Evolutionary conservation across 92 coral and sea anemone genomes (phyloP), one percentile per base, ranked within the genome.

Genomic region (Porites lobata): DNA sequence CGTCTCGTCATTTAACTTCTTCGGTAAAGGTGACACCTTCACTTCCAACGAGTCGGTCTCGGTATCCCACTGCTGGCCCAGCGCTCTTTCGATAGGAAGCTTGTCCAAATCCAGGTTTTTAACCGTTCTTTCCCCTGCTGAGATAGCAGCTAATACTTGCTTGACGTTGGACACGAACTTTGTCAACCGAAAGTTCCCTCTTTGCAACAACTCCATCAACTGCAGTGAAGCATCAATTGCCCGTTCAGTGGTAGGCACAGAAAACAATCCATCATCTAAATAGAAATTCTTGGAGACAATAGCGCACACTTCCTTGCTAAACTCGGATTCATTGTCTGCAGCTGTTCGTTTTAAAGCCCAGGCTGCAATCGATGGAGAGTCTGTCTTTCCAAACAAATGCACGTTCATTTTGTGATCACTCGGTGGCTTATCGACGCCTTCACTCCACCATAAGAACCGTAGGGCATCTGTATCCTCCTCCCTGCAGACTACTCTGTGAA

Each of bases 1-100:
- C 12, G 91, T 86, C 77, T 90, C 69, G 26, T 79, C 76, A 68
- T 52, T 58, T 32, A 85, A 58, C 64, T 81, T 38, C n/a, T 75
- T 65, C 17, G 73, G 86, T 11, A 58, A 58, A 64, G 72, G 71
- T 13, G 82, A 69, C 50, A 53, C 79, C 65, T 85, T 85, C 1
- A 69, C 87, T 80, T 82, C 77, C 20, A 91, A 74, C 6, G 82
- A 61, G 57, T 91, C 91, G 8, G 67, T 69, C 63, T 86, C 86
- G 3, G 58, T 70, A 77, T 91, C 83, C 94, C 89, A 91, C 75
- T 87, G 94, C 26, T 86, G 64, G 10, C 91, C 93, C 47, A 85
- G 86, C 38, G 94, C 87, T 56, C 87, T 79, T 61, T 90, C 87
- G 50, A 74, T 58, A 17, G 90, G 90, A 32, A 90, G 78, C 59